Evolutionary conservation across 2,888 invertebrate genomes (phyloP).

Genomic region (Pristionchus entomophagus): DNA sequence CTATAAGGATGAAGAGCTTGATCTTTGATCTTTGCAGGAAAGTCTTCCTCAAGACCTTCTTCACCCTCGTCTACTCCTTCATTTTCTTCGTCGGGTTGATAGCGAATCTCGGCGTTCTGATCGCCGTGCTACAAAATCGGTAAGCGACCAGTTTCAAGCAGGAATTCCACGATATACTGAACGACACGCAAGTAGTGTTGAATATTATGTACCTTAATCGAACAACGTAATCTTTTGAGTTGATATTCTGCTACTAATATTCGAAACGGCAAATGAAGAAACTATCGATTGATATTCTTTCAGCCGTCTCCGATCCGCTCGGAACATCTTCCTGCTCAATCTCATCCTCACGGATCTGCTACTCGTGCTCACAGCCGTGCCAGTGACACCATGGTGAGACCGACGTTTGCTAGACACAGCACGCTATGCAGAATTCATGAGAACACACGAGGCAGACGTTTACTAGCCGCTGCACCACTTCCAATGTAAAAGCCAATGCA

Average conservation of each 20-base stretch:
- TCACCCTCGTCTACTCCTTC: constrained; percentile 69
- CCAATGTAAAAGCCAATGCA: too few relatives aligned
- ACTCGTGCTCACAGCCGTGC: constrained; percentile 74
- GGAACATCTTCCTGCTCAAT: constrained; percentile 75
- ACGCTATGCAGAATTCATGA: too few relatives aligned
- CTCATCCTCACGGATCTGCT: constrained; percentile 74
- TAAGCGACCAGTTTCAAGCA: neutral
- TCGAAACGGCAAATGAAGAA: neutral
- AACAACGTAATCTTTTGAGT: too few relatives aligned
- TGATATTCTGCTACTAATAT: too few relatives aligned
- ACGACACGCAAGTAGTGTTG: too few relatives aligned
- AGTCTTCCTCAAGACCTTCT: constrained; percentile 65
- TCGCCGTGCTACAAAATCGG: constrained; percentile 63
- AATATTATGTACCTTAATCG: too few relatives aligned
- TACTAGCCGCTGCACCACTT: too few relatives aligned
- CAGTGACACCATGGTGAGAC: constrained; percentile 72
- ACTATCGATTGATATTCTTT: neutral
- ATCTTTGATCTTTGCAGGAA: constrained; percentile 59
- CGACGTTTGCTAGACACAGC: neutral
- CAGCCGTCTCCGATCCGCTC: constrained; percentile 73
- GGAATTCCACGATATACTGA: too few relatives aligned
- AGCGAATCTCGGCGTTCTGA: constrained; percentile 67
- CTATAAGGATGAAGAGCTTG: neutral
- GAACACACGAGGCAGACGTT: too few relatives aligned
- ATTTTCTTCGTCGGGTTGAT: constrained; percentile 67